Conservation (phyloP, 1,140 invertebrate genomes). For the Drosophila paulistorum region DNA sequence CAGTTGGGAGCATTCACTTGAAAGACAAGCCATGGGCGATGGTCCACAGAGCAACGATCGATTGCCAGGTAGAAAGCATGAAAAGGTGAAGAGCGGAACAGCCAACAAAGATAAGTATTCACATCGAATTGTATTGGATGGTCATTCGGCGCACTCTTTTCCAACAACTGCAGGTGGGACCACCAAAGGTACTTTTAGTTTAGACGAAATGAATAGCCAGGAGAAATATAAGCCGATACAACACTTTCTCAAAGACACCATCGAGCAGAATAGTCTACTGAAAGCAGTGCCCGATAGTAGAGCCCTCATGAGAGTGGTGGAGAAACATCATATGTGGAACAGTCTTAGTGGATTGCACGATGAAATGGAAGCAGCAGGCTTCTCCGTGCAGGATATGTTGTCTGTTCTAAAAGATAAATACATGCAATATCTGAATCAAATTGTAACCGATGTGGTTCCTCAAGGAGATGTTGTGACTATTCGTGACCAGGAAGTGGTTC, state of each 20-base stretch:
- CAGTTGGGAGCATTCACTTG: too few relatives aligned
- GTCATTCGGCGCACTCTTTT: not conserved
- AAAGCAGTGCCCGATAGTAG: not conserved
- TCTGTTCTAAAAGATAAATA: slow-evolving; percentile 31
- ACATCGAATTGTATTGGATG: not conserved
- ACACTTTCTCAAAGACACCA: slow-evolving; percentile 12
- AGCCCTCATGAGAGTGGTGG: slow-evolving; percentile 3
- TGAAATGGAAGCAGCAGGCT: slow-evolving; percentile 12
- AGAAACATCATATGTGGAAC: slow-evolving; percentile 48
- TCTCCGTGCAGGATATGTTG: not conserved
- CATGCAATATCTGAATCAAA: slow-evolving; percentile 10
- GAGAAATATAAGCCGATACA: slow-evolving; percentile 6
- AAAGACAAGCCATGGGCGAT: too few relatives aligned
- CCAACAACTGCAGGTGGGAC: not conserved
- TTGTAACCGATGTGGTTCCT: not conserved
- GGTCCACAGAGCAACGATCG: too few relatives aligned
- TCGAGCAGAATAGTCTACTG: slow-evolving; percentile 22
- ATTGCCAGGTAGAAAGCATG: too few relatives aligned
- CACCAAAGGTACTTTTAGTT: not conserved
- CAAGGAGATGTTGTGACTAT: not conserved
- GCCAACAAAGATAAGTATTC: too few relatives aligned
- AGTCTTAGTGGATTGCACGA: slow-evolving; percentile 13
- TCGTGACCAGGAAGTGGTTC: not conserved
- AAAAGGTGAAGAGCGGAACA: too few relatives aligned
- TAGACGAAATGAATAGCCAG: not conserved